Conservation (phyloP, 2,888 invertebrate species). For the Volucella zonaria region DNA sequence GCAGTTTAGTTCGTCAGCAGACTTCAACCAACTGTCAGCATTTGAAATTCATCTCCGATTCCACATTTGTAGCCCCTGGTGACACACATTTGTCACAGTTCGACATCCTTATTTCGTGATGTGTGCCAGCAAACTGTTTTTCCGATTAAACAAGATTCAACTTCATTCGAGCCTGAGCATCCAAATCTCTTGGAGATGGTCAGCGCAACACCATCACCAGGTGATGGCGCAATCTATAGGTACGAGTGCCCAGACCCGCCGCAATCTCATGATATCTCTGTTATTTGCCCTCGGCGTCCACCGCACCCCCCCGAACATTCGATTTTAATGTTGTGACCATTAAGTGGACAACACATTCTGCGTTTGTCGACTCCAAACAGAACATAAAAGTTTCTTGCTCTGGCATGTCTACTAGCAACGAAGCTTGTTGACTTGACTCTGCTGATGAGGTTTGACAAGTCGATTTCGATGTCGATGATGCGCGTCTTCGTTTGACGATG, state of each 20-base stretch:
- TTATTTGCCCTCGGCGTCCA: conserved; percentile 38
- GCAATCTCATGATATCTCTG: conserved; percentile 65
- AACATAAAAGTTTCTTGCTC: conserved; percentile 71
- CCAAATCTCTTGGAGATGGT: conserved; percentile 60
- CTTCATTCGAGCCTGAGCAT: conserved; percentile 18
- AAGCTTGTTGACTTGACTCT: conserved; percentile 65
- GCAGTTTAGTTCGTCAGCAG: no score
- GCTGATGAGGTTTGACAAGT: conserved; percentile 71
- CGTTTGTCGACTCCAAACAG: conserved; percentile 15
- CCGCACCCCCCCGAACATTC: not conserved
- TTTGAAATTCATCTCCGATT: conserved; percentile 1
- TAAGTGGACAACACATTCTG: conserved; percentile 43
- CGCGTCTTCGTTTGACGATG: conserved; percentile 67
- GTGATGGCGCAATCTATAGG: conserved; percentile 56
- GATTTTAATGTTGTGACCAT: conserved; percentile 38
- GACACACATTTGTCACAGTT: conserved; percentile 65
- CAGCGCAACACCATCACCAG: conserved; percentile 29
- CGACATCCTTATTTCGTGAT: conserved; percentile 43
- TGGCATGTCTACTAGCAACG: conserved; percentile 67
- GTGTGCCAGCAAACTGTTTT: conserved; percentile 27
- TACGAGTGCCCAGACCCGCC: conserved; percentile 36
- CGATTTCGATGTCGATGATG: conserved; percentile 62
- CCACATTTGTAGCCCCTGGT: conserved; percentile 21
- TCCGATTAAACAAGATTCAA: conserved; percentile 19
- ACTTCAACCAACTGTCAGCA: not conserved